Conservation (phyloP, 1,140 invertebrate species). For the Drosophila parvula region DNA sequence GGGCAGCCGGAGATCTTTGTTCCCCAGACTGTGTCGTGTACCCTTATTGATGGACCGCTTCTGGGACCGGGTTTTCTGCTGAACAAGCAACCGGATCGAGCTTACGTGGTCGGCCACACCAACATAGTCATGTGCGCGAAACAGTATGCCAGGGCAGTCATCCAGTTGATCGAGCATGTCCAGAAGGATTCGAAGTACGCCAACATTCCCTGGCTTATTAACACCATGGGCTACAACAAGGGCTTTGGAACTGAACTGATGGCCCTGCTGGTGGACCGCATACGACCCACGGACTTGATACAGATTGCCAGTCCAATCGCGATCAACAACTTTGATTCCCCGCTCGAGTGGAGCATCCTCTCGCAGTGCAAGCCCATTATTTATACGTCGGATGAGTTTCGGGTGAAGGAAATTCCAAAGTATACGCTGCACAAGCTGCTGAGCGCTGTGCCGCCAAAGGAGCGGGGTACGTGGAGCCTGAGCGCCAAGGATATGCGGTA, state of each 20-base stretch:
- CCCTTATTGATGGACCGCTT: conserved; percentile 86
- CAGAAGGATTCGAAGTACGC: conserved; percentile 56
- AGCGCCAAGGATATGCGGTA: conserved; percentile 75
- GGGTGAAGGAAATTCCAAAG: conserved; percentile 4
- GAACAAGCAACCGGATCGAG: conserved; percentile 73
- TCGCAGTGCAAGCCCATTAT: conserved; percentile 53
- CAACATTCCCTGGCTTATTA: conserved; percentile 86
- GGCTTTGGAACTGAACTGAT: conserved; percentile 86
- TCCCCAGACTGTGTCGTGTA: conserved; percentile 88
- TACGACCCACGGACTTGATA: conserved; percentile 85
- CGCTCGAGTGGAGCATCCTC: conserved; percentile 80
- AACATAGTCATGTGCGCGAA: conserved; percentile 85
- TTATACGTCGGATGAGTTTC: conserved; percentile 45
- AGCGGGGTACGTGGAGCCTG: conserved; percentile 57
- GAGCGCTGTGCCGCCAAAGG: conserved; percentile 41
- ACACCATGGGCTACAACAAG: conserved; percentile 88
- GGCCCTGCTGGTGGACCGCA: conserved; percentile 82
- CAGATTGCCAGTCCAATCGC: conserved; percentile 85
- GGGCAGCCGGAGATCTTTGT: conserved; percentile 91
- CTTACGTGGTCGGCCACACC: conserved; percentile 85
- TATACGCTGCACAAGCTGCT: conserved; percentile 48
- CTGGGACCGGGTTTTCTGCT: conserved; percentile 88
- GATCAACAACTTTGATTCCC: conserved; percentile 85
- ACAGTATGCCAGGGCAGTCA: conserved; percentile 85
- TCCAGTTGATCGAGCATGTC: conserved; percentile 82